These are phyloP conservation scores for Saturnia japonica DNA, from an alignment of 2,888 invertebrate species.

Conservation along the genomic window DNA sequence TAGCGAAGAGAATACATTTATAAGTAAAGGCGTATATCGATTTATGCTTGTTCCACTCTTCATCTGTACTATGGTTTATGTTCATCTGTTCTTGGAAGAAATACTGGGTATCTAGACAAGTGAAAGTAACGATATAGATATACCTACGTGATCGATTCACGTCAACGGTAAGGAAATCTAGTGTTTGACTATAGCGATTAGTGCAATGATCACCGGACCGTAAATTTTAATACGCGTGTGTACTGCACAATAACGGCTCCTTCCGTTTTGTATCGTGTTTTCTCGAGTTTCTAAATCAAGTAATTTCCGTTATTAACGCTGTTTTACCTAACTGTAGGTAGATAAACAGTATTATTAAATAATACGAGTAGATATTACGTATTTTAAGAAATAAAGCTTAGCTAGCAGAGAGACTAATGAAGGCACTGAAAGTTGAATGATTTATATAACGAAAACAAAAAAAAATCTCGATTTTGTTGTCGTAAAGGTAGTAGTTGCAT, in stretches of 20 bases:
- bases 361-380: not conserved
- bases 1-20: not conserved
- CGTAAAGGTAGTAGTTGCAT: not conserved
- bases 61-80: not conserved
- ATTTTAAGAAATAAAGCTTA: not conserved
- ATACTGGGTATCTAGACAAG: not conserved
- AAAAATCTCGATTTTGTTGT: not conserved
- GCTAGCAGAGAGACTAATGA: not conserved
- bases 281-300: conserved; percentile 30
- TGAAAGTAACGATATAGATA: conserved; percentile 3
- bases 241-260: conserved; percentile 45
- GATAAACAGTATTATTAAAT: not conserved
- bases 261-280: conserved; percentile 47
- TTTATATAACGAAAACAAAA: not conserved
- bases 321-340: not conserved
- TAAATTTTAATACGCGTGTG: conserved; percentile 47
- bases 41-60: not conserved
- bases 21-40: not conserved
- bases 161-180: not conserved
- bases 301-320: conserved; percentile 7
- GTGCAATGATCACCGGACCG: conserved; percentile 58
- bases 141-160: conserved; percentile 9
- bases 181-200: conserved; percentile 32
- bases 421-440: not conserved
- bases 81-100: too few species aligned